These are phyloP conservation scores for Apostichopus parvimensis DNA, from an alignment of 35 echinoderm and acorn worm genomes.

Conservation along the genomic window DNA sequence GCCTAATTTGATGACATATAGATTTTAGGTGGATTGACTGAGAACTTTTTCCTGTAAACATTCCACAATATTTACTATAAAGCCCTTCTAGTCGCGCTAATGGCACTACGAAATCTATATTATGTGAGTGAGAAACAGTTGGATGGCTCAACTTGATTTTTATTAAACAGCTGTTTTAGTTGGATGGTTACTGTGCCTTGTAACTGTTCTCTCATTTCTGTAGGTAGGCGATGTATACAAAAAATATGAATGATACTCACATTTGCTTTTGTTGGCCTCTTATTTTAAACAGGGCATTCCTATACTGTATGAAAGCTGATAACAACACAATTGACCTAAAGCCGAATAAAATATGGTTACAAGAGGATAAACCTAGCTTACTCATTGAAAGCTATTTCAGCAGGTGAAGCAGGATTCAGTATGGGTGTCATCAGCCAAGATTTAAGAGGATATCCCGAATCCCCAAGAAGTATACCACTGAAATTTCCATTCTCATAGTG, in stretches of 20 bases:
- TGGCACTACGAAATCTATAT: background rate
- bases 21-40: background rate
- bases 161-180: background rate
- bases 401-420: background rate
- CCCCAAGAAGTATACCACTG: constrained; percentile 39
- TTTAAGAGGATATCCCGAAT: constrained; percentile 28
- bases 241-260: background rate
- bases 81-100: background rate
- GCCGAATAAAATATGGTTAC: too few relatives aligned
- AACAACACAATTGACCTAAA: too few relatives aligned
- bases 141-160: background rate
- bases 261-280: background rate
- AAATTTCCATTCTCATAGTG: constrained; percentile 11
- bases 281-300: background rate
- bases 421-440: constrained; percentile 48
- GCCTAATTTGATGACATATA: background rate
- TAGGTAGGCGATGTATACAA: background rate
- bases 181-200: background rate
- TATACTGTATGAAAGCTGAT: too few relatives aligned
- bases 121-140: background rate
- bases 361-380: background rate
- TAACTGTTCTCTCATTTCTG: background rate
- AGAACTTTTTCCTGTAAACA: background rate
- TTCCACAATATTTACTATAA: background rate
- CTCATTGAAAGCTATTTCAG: constrained; percentile 29